Conservation (phyloP, 1,140 invertebrate genomes). For the Platyura marginata region DNA sequence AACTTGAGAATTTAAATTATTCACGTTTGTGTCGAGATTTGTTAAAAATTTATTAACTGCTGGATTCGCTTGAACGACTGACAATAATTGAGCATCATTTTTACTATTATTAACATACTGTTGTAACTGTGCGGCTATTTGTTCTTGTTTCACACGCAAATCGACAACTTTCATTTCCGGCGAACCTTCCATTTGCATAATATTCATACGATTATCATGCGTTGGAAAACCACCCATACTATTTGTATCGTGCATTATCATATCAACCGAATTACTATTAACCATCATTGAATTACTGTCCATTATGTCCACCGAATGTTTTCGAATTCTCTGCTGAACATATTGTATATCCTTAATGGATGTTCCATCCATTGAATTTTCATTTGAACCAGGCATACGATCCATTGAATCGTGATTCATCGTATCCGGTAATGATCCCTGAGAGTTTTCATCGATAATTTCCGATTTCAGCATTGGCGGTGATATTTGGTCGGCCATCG, state of each 20-base stretch:
- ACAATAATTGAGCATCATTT: background rate
- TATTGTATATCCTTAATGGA: too few relatives aligned
- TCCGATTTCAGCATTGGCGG: conserved; percentile 44
- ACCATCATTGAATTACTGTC: conserved; percentile 7
- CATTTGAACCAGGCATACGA: background rate
- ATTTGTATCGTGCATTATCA: conserved; percentile 5
- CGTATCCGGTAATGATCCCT: conserved; percentile 30
- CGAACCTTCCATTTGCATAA: too few relatives aligned
- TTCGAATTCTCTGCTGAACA: conserved; percentile 10
- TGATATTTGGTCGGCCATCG: conserved; percentile 22
- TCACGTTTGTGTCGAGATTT: conserved; percentile 18
- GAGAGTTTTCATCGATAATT: conserved; percentile 46
- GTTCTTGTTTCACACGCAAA: conserved; percentile 31
- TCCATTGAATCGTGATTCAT: conserved; percentile 3
- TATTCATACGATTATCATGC: conserved; percentile 4
- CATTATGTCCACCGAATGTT: conserved; percentile 20
- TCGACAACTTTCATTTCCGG: conserved; percentile 24
- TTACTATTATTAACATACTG: background rate
- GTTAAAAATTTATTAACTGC: background rate
- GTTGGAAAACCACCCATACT: conserved; percentile 17
- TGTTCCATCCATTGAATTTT: conserved; percentile 11
- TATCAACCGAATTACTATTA: conserved; percentile 14
- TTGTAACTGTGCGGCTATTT: conserved; percentile 14
- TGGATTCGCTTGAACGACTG: background rate
- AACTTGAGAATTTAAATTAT: conserved; percentile 10